These are phyloP conservation scores for Sebastes oblongus DNA, from an alignment of 2,797 vertebrate species.

Conservation along the genomic window DNA sequence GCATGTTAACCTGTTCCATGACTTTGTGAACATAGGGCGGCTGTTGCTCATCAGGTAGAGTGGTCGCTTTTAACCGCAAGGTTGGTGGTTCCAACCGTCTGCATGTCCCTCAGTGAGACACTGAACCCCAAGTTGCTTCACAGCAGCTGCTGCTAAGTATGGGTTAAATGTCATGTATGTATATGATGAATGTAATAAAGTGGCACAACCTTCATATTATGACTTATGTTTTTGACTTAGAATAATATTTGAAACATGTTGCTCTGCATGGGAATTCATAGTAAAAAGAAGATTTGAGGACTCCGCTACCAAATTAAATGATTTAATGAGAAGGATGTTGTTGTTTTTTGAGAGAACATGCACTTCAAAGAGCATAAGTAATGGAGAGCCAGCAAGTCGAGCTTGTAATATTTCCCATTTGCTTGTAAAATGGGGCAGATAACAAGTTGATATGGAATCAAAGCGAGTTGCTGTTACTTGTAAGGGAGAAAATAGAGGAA, in stretches of 20 bases:
- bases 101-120: no score
- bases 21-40: no score
- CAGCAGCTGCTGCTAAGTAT: no score
- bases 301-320: constrained; percentile 2
- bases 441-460: constrained; percentile 61
- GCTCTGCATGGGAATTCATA: not conserved
- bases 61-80: no score
- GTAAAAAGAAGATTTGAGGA: constrained; percentile 2
- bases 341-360: constrained; percentile 25
- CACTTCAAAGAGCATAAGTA: constrained; percentile 63
- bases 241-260: not conserved
- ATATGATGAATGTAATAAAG: no score
- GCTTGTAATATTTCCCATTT: constrained; percentile 48
- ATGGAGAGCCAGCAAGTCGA: constrained; percentile 33
- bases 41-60: no score
- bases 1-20: no score
- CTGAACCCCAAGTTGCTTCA: no score
- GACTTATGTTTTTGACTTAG: not conserved
- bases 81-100: no score
- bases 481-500: constrained; percentile 35
- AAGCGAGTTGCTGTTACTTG: constrained; percentile 42
- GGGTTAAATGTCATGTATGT: no score
- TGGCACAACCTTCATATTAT: not conserved
- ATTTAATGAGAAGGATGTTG: constrained; percentile 41
- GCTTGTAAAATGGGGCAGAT: constrained; percentile 55